Base-by-base conservation (phyloP, 1,140 invertebrate species). In the Drosophila elegans region DNA sequence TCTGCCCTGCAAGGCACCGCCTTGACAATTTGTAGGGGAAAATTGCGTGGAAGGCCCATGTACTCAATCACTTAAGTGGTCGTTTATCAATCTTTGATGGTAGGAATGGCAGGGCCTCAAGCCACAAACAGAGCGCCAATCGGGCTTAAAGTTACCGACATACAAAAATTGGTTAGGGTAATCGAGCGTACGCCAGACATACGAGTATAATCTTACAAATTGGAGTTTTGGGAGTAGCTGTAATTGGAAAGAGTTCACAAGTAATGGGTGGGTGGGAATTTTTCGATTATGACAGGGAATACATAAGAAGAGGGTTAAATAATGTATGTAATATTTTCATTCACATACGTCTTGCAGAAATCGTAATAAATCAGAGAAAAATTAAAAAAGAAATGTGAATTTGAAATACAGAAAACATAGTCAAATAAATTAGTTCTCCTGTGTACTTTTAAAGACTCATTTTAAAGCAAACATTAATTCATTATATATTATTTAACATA, bases 61-160 rank as follows among this genome's bases (percentile, higher is more conserved):
- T 51, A 55, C 79, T 80, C 78, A 80, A 80, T 80, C 78, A 80
- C 78, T 57, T 71, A 76, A 77, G 78, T 69, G 78, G 55, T 77
- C 78, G 64, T 73, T 73, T 81, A 80, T 72, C 66, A 74, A 79
- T 74, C 46, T 55, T 59, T 52, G 56, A 7, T 34, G 51, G 48
- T 32, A 16, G 34, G 13, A 29, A 7, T 34, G 51, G 48, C 25
- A 16, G 34, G 13, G 60, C 32, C 16, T 59, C 12, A 25, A 52
- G 56, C 74, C 44, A 36, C 46, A 78, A 63, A 6, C 45, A 42
- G 41, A 66, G 61, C 59, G 29, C 12, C 45, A 36, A 51, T 21
- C 21, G n/a, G 38, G 44, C 45, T 49, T 80, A 74, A 62, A 41
- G 54, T 75, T 75, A 75, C 73, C 53, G 12, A 48, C 10, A 21